Evolutionary conservation across 2,888 invertebrate genomes (phyloP).

Genomic region (Cepaea hortensis): DNA sequence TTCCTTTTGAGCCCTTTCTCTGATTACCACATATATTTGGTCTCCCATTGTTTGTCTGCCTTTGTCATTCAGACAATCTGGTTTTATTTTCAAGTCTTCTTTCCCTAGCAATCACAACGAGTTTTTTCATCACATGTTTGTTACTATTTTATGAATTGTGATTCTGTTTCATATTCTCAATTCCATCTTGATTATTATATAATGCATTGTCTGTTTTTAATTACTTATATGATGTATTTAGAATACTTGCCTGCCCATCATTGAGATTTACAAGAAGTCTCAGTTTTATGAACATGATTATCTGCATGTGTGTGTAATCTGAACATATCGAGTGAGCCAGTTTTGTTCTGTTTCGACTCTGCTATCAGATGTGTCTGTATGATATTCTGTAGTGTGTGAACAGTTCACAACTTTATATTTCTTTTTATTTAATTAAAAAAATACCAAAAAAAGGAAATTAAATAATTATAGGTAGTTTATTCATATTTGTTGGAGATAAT

Average conservation of each 20-base stretch:
- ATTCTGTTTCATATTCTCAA: conserved; percentile 47
- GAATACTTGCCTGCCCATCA: neutral
- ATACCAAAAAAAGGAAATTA: no score
- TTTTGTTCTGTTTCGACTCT: no score
- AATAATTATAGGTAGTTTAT: no score
- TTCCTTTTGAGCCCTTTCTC: conserved; percentile 74
- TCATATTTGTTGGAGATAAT: no score
- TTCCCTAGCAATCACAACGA: conserved; percentile 50
- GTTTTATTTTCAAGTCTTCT: conserved; percentile 41
- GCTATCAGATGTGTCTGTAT: no score
- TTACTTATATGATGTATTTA: conserved; percentile 25
- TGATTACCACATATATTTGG: conserved; percentile 47
- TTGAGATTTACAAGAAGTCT: neutral
- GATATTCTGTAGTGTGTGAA: no score
- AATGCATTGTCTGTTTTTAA: conserved; percentile 44
- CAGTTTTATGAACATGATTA: no score
- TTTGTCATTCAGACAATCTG: conserved; percentile 50
- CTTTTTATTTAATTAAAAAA: no score
- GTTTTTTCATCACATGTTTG: conserved; percentile 41
- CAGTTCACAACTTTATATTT: no score
- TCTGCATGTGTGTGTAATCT: no score
- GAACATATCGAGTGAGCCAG: no score
- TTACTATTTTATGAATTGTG: conserved; percentile 46
- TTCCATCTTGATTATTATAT: conserved; percentile 47
- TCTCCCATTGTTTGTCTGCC: conserved; percentile 57